phyloP scores from a whole-genome alignment of 2,113 vertebrate genomes.

The Lagenorhynchus albirostris region DNA sequence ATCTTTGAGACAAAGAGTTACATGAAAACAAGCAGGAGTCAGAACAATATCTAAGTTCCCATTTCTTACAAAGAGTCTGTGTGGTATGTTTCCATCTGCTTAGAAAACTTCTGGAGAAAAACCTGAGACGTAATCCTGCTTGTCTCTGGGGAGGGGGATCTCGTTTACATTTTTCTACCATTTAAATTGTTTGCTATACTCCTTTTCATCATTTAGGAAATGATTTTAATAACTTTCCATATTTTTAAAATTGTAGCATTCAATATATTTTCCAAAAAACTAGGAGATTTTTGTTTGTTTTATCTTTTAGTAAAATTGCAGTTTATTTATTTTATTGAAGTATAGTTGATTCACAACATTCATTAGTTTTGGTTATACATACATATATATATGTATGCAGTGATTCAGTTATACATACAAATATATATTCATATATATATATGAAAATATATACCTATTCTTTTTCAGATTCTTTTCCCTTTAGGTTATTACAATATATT shows the following conservation, averaged over 20 bases:
- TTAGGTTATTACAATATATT: background rate
- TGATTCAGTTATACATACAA: background rate
- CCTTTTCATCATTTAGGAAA: background rate
- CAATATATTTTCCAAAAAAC: background rate
- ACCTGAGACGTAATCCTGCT: fast-evolving
- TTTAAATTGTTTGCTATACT: background rate
- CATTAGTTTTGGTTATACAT: background rate
- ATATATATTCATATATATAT: background rate
- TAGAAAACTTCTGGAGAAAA: background rate
- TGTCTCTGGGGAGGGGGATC: background rate
- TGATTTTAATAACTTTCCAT: background rate
- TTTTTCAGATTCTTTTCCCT: background rate
- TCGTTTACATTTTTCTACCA: too few relatives aligned
- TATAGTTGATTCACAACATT: background rate
- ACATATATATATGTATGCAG: too few relatives aligned
- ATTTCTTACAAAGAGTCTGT: background rate
- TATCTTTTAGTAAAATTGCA: background rate
- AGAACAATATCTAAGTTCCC: background rate
- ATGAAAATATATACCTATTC: too few relatives aligned
- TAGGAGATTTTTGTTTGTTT: background rate
- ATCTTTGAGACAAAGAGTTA: background rate
- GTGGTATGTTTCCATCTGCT: background rate
- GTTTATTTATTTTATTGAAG: background rate
- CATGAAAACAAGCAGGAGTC: background rate
- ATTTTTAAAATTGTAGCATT: background rate